Base-by-base conservation (phyloP, 2,113 vertebrate genomes). In the Takifugu flavidus region DNA sequence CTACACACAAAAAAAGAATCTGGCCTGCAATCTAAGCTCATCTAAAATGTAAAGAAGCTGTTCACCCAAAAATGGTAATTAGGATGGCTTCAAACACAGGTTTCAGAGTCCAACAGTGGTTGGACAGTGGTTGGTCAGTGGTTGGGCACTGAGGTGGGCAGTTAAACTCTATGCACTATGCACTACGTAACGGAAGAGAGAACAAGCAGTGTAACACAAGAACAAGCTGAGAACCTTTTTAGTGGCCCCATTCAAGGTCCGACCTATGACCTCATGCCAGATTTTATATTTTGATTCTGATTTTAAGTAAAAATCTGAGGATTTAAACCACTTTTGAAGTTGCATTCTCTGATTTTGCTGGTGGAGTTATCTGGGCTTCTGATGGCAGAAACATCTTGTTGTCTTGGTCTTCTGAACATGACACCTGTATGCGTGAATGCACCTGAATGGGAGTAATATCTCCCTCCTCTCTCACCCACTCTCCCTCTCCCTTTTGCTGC, bases 361-460 rank as follows among this genome's bases (percentile, higher is more conserved):
- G 66, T 69, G 60, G 75, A 77, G 46, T 53, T 62, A 54, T 63
- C 65, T 54, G 56, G 57, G 44, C 62, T 81, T 70, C 72, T 45
- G 59, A 77, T 77, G 83, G 78, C 78, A 65, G 81, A 74, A 64
- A 29, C 34, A 67, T 75, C 59, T 78, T 75, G 71, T 85, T 77
- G 69, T 80, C 61, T 81, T 62, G 65, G 42, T 65, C 72, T 68
- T 43, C 56, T 20, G 71, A 84, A 88, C 82, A 77, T 78, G 75
- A 87, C 79, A 85, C 86, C 80, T 79, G 79, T 82, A 64, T 65
- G 71, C 64, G 67, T 74, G 73, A 82, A 82, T 62, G 73, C 71
- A 53, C 66, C 75, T 81, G 77, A 83, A 78, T 79, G 70, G 75
- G 74, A 77, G 79, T 69, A 65, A 79, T 71, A 64, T 70, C 72